These are phyloP conservation scores for Uria lomvia DNA, from an alignment of 2,113 vertebrate species.

Conservation along the genomic window DNA sequence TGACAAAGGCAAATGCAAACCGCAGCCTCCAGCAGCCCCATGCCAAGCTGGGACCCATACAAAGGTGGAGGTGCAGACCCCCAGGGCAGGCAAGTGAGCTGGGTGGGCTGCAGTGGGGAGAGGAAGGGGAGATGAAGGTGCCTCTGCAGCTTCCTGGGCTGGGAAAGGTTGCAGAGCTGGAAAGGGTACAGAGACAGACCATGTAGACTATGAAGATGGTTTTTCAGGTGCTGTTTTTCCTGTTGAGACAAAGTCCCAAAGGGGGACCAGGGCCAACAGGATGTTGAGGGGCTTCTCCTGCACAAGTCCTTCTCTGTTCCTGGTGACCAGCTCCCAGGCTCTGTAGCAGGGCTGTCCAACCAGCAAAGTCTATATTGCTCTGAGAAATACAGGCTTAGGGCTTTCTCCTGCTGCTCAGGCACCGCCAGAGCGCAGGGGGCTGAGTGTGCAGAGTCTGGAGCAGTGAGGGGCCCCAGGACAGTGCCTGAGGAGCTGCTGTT, in stretches of 20 bases:
- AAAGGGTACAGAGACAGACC: neutral
- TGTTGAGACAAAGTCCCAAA: neutral
- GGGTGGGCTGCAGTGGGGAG: neutral
- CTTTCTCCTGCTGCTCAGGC: neutral
- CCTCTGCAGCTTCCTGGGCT: neutral
- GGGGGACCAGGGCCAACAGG: neutral
- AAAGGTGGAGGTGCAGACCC: neutral
- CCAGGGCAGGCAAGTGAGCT: neutral
- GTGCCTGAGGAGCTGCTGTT: neutral
- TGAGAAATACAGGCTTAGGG: neutral
- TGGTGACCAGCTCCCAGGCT: neutral
- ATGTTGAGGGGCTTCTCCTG: neutral
- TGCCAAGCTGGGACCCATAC: neutral
- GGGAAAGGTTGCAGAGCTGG: neutral
- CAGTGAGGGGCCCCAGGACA: neutral
- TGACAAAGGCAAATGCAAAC: neutral
- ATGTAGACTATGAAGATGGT: neutral
- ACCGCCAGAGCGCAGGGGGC: neutral
- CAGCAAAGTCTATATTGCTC: neutral
- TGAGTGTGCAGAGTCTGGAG: rapidly evolving
- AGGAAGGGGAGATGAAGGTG: neutral
- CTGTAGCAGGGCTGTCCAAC: neutral
- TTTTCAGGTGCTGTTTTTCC: neutral
- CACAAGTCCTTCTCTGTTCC: neutral
- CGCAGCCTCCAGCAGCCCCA: neutral